A percentile compares a stretch with the other conserved stretches of the same genome.
Conservation (phyloP, 2,888 invertebrate species). For the Leptinotarsa haldemani region DNA sequence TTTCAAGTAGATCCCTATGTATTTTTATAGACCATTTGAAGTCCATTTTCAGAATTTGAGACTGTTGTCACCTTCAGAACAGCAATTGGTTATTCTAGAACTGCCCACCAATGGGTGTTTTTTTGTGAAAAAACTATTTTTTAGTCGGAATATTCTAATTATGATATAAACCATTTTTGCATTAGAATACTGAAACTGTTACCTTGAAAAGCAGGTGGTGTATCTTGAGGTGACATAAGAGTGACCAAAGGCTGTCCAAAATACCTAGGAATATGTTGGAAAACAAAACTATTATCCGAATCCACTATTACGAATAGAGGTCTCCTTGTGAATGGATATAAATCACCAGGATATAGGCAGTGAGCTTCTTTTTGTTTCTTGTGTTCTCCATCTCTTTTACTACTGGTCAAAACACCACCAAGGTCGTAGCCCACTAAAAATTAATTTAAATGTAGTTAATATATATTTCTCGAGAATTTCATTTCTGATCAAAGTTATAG, state of each 20-base stretch:
- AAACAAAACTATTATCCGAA: constrained; percentile 94
- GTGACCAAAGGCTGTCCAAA: constrained; percentile 95
- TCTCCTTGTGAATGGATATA: constrained; percentile 91
- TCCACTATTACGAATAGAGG: constrained; percentile 95
- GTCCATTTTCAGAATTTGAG: too few species aligned
- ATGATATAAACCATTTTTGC: too few species aligned
- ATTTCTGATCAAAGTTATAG: too few species aligned
- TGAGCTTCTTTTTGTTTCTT: constrained; percentile 76
- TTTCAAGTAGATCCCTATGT: too few species aligned
- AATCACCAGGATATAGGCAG: constrained; percentile 92
- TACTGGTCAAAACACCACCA: constrained; percentile 91
- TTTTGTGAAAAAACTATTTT: too few species aligned
- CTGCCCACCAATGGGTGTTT: too few species aligned
- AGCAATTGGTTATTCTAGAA: too few species aligned
- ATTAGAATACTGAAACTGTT: not conserved
- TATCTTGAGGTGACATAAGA: constrained; percentile 92
- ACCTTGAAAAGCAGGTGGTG: constrained; percentile 88
- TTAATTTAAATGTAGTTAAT: constrained; percentile 24
- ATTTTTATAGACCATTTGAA: too few species aligned
- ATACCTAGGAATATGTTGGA: constrained; percentile 87
- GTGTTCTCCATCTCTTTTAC: constrained; percentile 78
- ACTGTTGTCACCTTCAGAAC: too few species aligned
- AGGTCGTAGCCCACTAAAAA: constrained; percentile 86
- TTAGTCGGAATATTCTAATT: too few species aligned
- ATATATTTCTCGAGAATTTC: too few species aligned